Percentiles rank a stretch among this genome's conserved stretches.
phyloP scores from a whole-genome alignment of 2,888 invertebrate species.

The Ypsolopha scabrella region DNA sequence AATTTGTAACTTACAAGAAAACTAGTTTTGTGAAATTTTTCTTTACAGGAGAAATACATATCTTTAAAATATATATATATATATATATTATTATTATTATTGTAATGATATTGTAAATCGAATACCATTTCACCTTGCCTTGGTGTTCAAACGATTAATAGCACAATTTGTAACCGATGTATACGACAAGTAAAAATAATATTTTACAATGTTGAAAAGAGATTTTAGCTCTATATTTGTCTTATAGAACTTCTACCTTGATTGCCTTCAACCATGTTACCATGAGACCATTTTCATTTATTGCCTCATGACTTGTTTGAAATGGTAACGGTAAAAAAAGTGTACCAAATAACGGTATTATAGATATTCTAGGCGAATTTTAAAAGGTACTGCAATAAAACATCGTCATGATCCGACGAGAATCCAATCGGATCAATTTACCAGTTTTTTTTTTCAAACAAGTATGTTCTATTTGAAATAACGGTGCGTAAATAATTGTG shows the following conservation, averaged over 20 bases:
- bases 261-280: slow-evolving; percentile 52
- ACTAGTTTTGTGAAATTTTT: slow-evolving; percentile 33
- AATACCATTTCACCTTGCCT: slow-evolving; percentile 63
- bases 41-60: slow-evolving; percentile 66
- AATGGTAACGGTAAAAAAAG: not conserved
- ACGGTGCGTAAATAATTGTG: not conserved
- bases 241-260: slow-evolving; percentile 48
- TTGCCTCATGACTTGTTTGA: too few relatives aligned
- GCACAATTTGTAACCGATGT: slow-evolving; percentile 70
- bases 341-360: not conserved
- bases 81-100: slow-evolving; percentile 41
- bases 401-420: not conserved
- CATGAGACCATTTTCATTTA: slow-evolving; percentile 8
- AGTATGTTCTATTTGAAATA: not conserved
- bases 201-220: slow-evolving; percentile 66
- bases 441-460: not conserved
- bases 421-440: not conserved
- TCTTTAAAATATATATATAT: slow-evolving; percentile 57
- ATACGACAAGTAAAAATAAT: slow-evolving; percentile 52
- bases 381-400: not conserved
- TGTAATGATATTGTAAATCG: slow-evolving; percentile 31
- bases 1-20: slow-evolving; percentile 8
- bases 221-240: slow-evolving; percentile 64
- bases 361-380: not conserved
- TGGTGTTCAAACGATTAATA: slow-evolving; percentile 58